Conservation (phyloP, 2,888 invertebrate species). For the Troglohyphantes excavatus region DNA sequence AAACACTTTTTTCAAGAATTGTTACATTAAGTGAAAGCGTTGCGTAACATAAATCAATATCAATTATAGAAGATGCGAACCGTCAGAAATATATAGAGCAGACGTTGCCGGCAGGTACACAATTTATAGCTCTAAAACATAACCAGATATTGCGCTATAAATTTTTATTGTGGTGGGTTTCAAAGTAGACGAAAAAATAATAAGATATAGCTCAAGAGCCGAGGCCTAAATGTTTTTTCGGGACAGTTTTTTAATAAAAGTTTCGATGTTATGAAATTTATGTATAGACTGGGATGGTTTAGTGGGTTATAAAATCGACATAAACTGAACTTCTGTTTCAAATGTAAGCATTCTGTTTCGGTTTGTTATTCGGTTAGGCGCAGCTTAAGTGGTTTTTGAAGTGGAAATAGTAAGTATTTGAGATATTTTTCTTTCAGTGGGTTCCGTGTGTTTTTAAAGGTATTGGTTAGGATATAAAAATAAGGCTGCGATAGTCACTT, state of each 20-base stretch:
- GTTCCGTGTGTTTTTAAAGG: too few relatives aligned
- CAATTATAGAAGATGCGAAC: conserved; percentile 40
- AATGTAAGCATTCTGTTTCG: too few relatives aligned
- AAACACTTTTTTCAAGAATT: not conserved
- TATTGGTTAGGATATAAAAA: too few relatives aligned
- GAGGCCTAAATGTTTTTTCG: not conserved
- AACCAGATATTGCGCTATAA: conserved; percentile 55
- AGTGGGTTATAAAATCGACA: conserved; percentile 43
- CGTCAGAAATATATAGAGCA: conserved; percentile 8
- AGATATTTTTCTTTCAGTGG: too few relatives aligned
- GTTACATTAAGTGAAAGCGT: conserved; percentile 1
- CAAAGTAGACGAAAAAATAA: conserved; percentile 9
- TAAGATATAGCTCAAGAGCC: not conserved
- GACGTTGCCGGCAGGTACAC: conserved; percentile 27
- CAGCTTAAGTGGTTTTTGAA: too few relatives aligned
- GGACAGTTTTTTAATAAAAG: not conserved
- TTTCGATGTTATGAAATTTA: conserved; percentile 6
- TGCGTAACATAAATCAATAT: conserved; percentile 58
- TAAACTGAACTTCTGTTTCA: conserved; percentile 8
- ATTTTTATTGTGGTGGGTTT: conserved; percentile 47
- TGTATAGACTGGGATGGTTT: conserved; percentile 6
- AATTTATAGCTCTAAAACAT: conserved; percentile 51
- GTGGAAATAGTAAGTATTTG: too few relatives aligned
- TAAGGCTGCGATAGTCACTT: too few relatives aligned
- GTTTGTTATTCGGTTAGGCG: too few relatives aligned